phyloP scores from a whole-genome alignment of 2,113 vertebrate species.

The Cervus canadensis region DNA sequence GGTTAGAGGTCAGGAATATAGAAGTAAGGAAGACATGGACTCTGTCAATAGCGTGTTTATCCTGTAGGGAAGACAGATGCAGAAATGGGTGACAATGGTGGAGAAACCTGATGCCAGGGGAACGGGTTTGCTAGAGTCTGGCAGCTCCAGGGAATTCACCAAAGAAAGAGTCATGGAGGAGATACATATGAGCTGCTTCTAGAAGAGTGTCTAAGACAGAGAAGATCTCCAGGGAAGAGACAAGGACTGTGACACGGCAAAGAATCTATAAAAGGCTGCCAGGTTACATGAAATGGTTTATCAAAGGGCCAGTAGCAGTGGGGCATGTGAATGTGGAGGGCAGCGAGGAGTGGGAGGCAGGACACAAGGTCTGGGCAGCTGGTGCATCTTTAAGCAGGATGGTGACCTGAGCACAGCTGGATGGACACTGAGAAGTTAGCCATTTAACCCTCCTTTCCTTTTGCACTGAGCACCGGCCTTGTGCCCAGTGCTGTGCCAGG shows the following conservation, averaged over 20 bases:
- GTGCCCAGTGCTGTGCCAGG: background rate
- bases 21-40: background rate
- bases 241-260: background rate
- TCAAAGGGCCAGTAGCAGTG: background rate
- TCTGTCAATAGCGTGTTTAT: background rate
- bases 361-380: background rate
- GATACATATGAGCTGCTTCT: background rate
- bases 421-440: background rate
- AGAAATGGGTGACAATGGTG: background rate
- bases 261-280: background rate
- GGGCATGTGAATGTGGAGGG: background rate
- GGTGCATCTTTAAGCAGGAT: background rate
- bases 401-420: background rate
- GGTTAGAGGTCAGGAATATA: background rate
- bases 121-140: rapidly evolving
- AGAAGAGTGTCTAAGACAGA: background rate
- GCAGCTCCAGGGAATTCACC: too few species aligned
- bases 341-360: background rate
- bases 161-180: background rate
- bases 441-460: background rate
- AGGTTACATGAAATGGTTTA: background rate
- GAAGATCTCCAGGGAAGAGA: background rate
- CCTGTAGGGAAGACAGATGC: background rate
- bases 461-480: rapidly evolving
- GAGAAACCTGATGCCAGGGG: rapidly evolving